Conservation (phyloP, 1,140 invertebrate genomes). For the Zaprionus inermis region DNA sequence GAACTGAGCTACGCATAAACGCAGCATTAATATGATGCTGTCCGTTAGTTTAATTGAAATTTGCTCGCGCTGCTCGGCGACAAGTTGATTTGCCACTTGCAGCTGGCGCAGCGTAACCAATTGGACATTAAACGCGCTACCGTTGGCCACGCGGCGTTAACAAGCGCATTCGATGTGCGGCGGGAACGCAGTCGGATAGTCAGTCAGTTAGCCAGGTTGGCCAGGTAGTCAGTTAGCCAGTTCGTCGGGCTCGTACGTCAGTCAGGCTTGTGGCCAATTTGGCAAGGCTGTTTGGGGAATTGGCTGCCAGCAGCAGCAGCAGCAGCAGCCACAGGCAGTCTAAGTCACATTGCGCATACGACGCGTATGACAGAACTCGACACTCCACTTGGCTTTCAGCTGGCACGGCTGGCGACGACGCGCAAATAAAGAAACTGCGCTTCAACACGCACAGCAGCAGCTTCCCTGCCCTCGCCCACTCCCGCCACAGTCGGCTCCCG, state of each 20-base stretch:
- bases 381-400: constrained; percentile 39
- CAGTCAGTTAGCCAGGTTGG: too few relatives aligned
- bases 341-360: constrained; percentile 72
- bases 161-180: constrained; percentile 63
- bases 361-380: constrained; percentile 37
- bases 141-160: constrained; percentile 81
- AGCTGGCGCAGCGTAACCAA: constrained; percentile 66
- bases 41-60: constrained; percentile 73
- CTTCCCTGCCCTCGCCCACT: not conserved
- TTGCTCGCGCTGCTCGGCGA: constrained; percentile 57
- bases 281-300: constrained; percentile 79
- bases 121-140: constrained; percentile 82
- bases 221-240: not conserved
- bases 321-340: constrained; percentile 60
- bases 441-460: constrained; percentile 73
- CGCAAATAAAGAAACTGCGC: constrained; percentile 72
- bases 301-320: constrained; percentile 31
- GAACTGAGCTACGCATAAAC: not conserved
- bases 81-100: constrained; percentile 79
- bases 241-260: constrained; percentile 44
- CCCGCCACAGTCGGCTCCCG: not conserved
- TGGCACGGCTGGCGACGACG: constrained; percentile 16
- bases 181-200: too few relatives aligned
- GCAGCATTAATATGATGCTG: too few relatives aligned
- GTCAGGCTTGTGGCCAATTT: constrained; percentile 66